Conservation (phyloP, 2,797 vertebrate species). For the Pempheris klunzingeri region DNA sequence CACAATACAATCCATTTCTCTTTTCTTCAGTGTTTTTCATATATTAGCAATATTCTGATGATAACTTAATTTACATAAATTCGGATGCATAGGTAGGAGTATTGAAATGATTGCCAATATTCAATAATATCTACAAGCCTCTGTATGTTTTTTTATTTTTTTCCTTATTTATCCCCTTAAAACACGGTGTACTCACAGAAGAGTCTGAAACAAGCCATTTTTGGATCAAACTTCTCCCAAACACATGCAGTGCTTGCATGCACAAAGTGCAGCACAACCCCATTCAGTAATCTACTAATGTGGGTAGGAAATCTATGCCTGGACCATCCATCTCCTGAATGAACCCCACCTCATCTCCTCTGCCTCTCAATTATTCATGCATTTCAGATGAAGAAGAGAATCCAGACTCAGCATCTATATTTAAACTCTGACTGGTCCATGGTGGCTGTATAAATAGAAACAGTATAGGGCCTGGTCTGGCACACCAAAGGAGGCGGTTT, state of each 20-base stretch:
- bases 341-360: conserved; percentile 82
- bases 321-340: conserved; percentile 81
- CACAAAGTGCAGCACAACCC: conserved; percentile 56
- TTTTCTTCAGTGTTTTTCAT: neutral
- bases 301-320: conserved; percentile 62
- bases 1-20: neutral
- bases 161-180: neutral
- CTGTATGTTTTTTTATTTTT: conserved; percentile 5
- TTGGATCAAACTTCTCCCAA: conserved; percentile 23
- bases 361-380: conserved; percentile 86
- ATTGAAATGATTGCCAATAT: neutral
- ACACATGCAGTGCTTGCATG: conserved; percentile 30
- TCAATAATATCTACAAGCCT: neutral
- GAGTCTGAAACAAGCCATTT: conserved; percentile 39
- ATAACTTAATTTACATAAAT: neutral
- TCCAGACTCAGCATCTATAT: conserved; percentile 88
- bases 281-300: conserved; percentile 60
- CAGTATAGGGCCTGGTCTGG: conserved; percentile 73
- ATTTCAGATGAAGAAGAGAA: conserved; percentile 85
- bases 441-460: conserved; percentile 84
- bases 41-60: neutral
- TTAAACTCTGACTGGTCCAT: conserved; percentile 82
- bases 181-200: neutral
- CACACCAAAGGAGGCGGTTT: conserved; percentile 61
- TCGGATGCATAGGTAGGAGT: neutral